Evolutionary conservation across 2,888 invertebrate species (phyloP), one percentile per base, ranked within the genome.

Genomic region (Drosophila borborema): DNA sequence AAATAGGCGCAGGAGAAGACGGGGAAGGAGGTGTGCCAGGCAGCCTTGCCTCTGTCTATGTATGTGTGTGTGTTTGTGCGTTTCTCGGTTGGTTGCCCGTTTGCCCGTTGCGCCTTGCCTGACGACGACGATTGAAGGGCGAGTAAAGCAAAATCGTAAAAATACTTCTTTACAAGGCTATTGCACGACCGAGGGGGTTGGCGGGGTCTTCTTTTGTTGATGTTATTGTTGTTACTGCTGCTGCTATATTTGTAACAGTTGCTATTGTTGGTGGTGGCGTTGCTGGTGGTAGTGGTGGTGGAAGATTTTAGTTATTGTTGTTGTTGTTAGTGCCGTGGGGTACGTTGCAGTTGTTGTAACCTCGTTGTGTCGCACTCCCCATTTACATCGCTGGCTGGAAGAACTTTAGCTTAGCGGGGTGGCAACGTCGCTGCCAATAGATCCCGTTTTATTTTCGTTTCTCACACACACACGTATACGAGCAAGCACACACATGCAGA

Each of bases 361-460:
- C 68, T 62, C 63, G 73, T 74, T 55, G 66, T 55, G 63, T 58
- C 61, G 45, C 64, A 56, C 71, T 73, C 63, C 54, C 67, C 67
- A 65, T 73, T 65, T 73, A 62, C 62, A 58, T 65, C 46, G 20
- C 12, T 56, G 62, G 41, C 62, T 77, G 63, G 66, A 67, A 76
- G 60, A 77, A 74, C 77, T 79, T 79, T 55, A 53, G 67, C 77
- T 60, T 75, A 54, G 76, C 61, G 68, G 80, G 78, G 80, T 80
- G 80, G 80, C 54, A 64, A 64, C 55, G 45, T 58, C 20, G 45
- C 61, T 65, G 65, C 64, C 68, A 53, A 63, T 62, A 75, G 59
- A 71, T 75, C 76, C 77, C 80, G 74, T 73, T 86, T 86, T 89
- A 89, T 85, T 88, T 89, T 88, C 67, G 88, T 86, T 59, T 78